Evolutionary conservation across 2,113 vertebrate species (phyloP).

Genomic region (Hypocryptadius cinnamomeus): DNA sequence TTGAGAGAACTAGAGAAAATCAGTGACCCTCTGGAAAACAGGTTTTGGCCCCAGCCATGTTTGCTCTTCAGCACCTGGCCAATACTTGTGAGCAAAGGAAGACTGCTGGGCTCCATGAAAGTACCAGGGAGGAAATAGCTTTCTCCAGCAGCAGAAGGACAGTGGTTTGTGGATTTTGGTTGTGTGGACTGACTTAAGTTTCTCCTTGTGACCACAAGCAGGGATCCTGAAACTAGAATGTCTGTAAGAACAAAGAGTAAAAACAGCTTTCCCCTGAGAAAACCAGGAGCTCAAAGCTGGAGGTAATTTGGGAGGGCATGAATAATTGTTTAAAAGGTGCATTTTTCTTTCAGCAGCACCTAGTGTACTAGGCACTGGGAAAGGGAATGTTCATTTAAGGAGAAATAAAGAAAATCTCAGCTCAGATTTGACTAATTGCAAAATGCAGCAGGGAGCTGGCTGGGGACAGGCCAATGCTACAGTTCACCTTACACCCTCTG

Average conservation of each 20-base stretch:
- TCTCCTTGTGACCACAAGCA: background rate
- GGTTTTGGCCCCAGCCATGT: background rate
- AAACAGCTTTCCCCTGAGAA: background rate
- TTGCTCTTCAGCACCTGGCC: background rate
- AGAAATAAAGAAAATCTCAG: background rate
- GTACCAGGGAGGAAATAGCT: background rate
- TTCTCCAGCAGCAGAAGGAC: background rate
- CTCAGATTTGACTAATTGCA: background rate
- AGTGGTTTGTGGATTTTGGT: background rate
- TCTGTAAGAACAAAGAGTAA: background rate
- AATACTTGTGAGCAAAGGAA: background rate
- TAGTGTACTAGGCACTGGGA: background rate
- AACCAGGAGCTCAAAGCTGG: background rate
- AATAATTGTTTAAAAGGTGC: background rate
- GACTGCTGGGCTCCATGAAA: background rate
- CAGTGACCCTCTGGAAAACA: background rate
- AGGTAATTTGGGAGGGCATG: background rate
- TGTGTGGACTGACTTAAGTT: background rate
- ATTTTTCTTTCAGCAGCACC: background rate
- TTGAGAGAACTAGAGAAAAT: background rate
- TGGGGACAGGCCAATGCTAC: background rate
- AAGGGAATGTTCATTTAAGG: background rate
- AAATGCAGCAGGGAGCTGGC: background rate
- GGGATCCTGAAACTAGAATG: background rate
- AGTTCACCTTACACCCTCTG: background rate